Base-by-base conservation (phyloP, 2,888 invertebrate genomes). In the Ditylenchus weischeri region DNA sequence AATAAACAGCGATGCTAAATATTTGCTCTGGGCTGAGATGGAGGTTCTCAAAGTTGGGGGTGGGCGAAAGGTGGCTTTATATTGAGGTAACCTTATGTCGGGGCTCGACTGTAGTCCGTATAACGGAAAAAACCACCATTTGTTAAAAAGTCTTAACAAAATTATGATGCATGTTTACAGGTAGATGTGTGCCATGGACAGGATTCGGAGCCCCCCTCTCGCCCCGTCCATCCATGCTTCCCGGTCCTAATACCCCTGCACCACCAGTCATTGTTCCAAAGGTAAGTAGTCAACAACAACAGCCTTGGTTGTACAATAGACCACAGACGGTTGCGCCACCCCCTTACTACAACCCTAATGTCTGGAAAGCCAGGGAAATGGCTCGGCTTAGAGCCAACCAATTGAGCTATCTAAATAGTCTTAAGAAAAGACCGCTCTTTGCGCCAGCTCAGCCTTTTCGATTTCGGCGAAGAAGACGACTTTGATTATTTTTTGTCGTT, bases 171-270 rank as follows among this genome's bases (percentile, higher is more conserved):
- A 29, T 5, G 2, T 38, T 29, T 18, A 15, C 23, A 66, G 68
- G 66, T 68, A 73, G 82, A 59, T 82, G 82, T 71, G 78, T 83
- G 19, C 78, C 80, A n/a, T 81, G 82, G 81, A 66, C 60, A 43
- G 71, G 68, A n/a, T 38, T 50, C 47, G 69, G 63, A 19, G 62
- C 65, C 23, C 67, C 69, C 47, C 57, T 69, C 38, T 35, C 69
- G 43, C 67, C 68, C 19, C 64, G 66, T 47, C 67, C 67, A n/a
- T 8, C 67, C n/a, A 23, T 65, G n/a, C 29, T 54, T n/a, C 49
- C n/a, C 66, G 57, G 51, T 62, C 43, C 67, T 6, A 23, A 58
- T n/a, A 19, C 47, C 15, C 23, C 50, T 5, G 35, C 59, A 21
- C 19, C 68, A 18, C 8, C 68, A 15, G 47, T 64, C 29, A 59